Percentiles rank a stretch among this genome's conserved stretches.
These are phyloP conservation scores for Rhamnusium bicolor DNA, from an alignment of 2,888 invertebrate genomes.

Conservation along the genomic window DNA sequence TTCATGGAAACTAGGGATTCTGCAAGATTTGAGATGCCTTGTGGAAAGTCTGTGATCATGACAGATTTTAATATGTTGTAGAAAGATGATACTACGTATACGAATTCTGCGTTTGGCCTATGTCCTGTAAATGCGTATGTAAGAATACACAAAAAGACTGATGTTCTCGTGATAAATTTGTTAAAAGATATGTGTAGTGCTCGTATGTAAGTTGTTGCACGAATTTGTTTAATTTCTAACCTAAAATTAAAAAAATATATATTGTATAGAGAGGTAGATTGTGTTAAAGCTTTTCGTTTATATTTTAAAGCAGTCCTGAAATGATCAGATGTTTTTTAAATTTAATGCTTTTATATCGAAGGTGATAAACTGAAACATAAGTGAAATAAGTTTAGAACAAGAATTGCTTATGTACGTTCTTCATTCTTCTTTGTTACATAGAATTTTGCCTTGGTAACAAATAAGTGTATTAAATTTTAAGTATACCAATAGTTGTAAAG, in stretches of 20 bases:
- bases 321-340: no score
- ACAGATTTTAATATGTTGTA: conserved; percentile 85
- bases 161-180: conserved; percentile 88
- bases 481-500: no score
- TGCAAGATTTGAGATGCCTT: conserved; percentile 76
- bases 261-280: not conserved
- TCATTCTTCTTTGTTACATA: no score
- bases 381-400: no score
- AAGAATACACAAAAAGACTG: conserved; percentile 87
- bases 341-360: no score
- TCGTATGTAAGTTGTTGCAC: conserved; percentile 81
- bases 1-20: conserved; percentile 78
- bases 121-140: conserved; percentile 81
- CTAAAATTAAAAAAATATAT: conserved; percentile 66
- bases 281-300: not conserved
- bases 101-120: conserved; percentile 83
- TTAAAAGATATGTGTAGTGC: conserved; percentile 85
- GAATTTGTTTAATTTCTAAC: conserved; percentile 80
- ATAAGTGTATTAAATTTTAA: no score
- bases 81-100: conserved; percentile 90
- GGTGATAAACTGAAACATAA: no score
- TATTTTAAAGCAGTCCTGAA: no score
- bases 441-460: no score
- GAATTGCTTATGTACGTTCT: no score
- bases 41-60: conserved; percentile 78